A percentile compares a stretch with the other conserved stretches of the same genome.
phyloP scores from a whole-genome alignment of 2,888 invertebrate genomes.

The Lasioglossum pauxillum region DNA sequence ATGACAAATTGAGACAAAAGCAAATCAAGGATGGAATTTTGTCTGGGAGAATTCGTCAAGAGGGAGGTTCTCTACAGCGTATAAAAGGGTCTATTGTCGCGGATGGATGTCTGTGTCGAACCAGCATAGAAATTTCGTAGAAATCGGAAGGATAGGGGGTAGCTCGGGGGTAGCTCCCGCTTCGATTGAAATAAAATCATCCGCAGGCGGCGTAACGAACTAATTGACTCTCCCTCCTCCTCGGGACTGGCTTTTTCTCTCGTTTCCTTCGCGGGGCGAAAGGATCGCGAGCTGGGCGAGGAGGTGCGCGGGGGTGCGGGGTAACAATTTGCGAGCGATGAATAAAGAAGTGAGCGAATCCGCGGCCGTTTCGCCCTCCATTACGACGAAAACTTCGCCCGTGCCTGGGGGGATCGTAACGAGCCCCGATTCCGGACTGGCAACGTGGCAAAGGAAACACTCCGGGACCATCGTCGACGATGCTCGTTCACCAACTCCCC shows the following conservation, averaged over 20 bases:
- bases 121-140: slow-evolving; percentile 23
- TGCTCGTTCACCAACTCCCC: slow-evolving; percentile 15
- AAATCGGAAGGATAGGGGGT: neutral
- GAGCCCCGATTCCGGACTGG: slow-evolving; percentile 64
- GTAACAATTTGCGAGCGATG: slow-evolving; percentile 74
- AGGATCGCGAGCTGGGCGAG: neutral
- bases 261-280: neutral
- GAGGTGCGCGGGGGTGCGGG: slow-evolving; percentile 1
- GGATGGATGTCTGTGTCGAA: neutral
- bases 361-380: slow-evolving; percentile 55
- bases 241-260: neutral
- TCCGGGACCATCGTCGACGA: slow-evolving; percentile 43
- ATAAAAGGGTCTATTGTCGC: neutral
- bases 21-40: neutral
- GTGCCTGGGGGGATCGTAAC: slow-evolving; percentile 58
- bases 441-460: slow-evolving; percentile 64
- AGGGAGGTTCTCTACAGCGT: neutral
- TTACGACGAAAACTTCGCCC: slow-evolving; percentile 58
- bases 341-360: slow-evolving; percentile 73
- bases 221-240: slow-evolving; percentile 61
- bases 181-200: slow-evolving; percentile 62
- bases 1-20: neutral
- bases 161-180: neutral
- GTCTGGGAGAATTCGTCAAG: neutral
- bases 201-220: slow-evolving; percentile 61